These are phyloP conservation scores for Eudyptes chrysolophus DNA, from an alignment of 2,113 vertebrate species.

Conservation along the genomic window DNA sequence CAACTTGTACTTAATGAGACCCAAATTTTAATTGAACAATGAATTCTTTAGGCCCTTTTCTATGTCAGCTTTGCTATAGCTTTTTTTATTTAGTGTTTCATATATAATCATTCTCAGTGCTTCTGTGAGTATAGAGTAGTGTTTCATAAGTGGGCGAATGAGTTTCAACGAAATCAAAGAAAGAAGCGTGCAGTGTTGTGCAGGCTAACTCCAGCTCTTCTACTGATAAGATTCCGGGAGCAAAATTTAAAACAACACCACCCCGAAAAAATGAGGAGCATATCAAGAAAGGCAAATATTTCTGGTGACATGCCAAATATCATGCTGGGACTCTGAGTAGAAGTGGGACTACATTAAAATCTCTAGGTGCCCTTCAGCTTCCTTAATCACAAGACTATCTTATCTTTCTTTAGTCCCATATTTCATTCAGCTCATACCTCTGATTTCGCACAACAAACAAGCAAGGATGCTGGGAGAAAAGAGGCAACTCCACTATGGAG, in stretches of 20 bases:
- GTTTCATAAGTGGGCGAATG: background rate
- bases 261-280: background rate
- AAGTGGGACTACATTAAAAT: background rate
- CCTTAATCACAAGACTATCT: background rate
- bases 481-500: background rate
- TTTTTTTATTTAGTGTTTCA: background rate
- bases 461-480: background rate
- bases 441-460: background rate
- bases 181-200: background rate
- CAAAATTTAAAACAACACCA: background rate
- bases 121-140: background rate
- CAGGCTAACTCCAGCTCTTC: background rate
- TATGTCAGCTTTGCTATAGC: background rate
- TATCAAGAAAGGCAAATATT: background rate
- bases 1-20: background rate
- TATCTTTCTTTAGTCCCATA: background rate
- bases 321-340: background rate
- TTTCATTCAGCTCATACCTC: background rate
- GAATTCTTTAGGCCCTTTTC: background rate
- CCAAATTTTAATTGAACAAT: slow-evolving; percentile 32
- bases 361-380: background rate
- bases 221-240: background rate
- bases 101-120: background rate
- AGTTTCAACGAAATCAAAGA: background rate
- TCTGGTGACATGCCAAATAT: background rate